phyloP scores from a whole-genome alignment of 1,140 invertebrate species.

The Micrasema longulum region DNA sequence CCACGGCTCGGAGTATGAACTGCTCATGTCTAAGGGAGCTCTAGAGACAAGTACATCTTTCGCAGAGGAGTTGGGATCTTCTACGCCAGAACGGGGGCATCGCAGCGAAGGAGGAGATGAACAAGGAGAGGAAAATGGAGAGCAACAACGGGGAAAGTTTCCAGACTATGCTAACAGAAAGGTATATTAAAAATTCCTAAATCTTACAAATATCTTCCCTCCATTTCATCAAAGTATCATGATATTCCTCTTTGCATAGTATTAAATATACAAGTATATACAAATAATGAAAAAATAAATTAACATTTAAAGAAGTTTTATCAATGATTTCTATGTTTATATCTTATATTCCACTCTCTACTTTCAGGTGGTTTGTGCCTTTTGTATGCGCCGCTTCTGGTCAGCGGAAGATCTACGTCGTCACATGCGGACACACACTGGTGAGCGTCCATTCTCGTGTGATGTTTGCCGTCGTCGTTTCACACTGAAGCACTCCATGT shows the following conservation, averaged over 20 bases:
- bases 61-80: slow-evolving; percentile 44
- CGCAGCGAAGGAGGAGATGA: slow-evolving; percentile 67
- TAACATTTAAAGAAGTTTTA: too few relatives aligned
- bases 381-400: slow-evolving; percentile 93
- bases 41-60: slow-evolving; percentile 71
- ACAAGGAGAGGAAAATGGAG: slow-evolving; percentile 68
- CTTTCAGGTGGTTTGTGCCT: slow-evolving; percentile 88
- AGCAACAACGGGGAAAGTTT: slow-evolving; percentile 76
- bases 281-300: too few relatives aligned
- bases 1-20: slow-evolving; percentile 80
- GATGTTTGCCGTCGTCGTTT: slow-evolving; percentile 86
- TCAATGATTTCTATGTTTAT: too few relatives aligned
- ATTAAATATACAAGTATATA: too few relatives aligned
- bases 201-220: too few relatives aligned
- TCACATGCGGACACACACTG: slow-evolving; percentile 92
- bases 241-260: too few relatives aligned
- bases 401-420: slow-evolving; percentile 91
- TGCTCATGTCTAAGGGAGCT: slow-evolving; percentile 83
- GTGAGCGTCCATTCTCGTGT: slow-evolving; percentile 84
- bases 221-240: too few relatives aligned
- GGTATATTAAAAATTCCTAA: too few relatives aligned
- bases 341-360: too few relatives aligned
- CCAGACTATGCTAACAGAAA: slow-evolving; percentile 90
- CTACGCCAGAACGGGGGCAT: slow-evolving; percentile 44
- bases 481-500: slow-evolving; percentile 94